Evolutionary conservation across 2,888 invertebrate genomes (phyloP).

Genomic region (Elysia crispata): DNA sequence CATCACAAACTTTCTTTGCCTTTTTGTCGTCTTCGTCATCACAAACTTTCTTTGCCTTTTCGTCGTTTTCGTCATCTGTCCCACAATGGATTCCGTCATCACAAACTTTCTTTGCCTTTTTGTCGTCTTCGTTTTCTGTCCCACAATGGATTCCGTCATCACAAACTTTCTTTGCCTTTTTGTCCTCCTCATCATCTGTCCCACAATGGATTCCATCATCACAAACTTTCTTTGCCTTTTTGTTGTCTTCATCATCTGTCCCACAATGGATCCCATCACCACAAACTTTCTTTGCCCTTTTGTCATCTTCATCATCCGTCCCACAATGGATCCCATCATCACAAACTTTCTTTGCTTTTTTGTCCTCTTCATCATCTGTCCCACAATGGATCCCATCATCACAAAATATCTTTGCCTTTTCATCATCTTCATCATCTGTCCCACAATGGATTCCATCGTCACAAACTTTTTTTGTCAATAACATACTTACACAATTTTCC

Average conservation of each 20-base stretch:
- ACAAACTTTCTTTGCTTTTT: slow-evolving; percentile 35
- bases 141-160: slow-evolving; percentile 61
- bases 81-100: slow-evolving; percentile 62
- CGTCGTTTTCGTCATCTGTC: slow-evolving; percentile 52
- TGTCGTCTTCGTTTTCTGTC: slow-evolving; percentile 54
- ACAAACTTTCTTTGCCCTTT: slow-evolving; percentile 43
- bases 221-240: slow-evolving; percentile 48
- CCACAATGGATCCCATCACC: slow-evolving; percentile 54
- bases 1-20: slow-evolving; percentile 36
- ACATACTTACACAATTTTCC: slow-evolving; percentile 49
- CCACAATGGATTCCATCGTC: slow-evolving; percentile 60
- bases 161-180: slow-evolving; percentile 47
- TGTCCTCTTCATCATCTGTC: slow-evolving; percentile 53
- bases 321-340: slow-evolving; percentile 54
- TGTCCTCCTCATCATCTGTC: slow-evolving; percentile 49
- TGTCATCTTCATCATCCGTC: slow-evolving; percentile 51
- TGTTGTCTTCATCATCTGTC: slow-evolving; percentile 44
- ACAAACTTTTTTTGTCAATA: slow-evolving; percentile 49
- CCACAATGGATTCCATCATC: slow-evolving; percentile 58
- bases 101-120: slow-evolving; percentile 50
- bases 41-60: slow-evolving; percentile 48
- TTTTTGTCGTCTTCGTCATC: slow-evolving; percentile 51
- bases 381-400: slow-evolving; percentile 60
- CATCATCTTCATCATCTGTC: slow-evolving; percentile 54
- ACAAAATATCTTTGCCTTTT: slow-evolving; percentile 45